Percentiles rank a stretch among this genome's conserved stretches.
Evolutionary conservation across 2,888 invertebrate genomes (phyloP).

Genomic region (Pollenia angustigena): DNA sequence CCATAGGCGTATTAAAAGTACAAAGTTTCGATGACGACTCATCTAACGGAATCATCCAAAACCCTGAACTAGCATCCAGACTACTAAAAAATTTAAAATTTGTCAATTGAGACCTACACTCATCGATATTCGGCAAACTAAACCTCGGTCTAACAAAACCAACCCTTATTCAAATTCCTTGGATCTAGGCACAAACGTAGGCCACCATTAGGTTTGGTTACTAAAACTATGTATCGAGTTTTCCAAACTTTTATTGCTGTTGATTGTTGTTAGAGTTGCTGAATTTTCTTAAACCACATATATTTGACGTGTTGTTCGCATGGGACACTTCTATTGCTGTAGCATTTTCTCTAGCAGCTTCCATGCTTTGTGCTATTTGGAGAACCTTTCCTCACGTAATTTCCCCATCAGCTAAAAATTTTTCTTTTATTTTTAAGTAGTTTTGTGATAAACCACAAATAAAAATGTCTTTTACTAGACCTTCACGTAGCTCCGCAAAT

Average conservation of each 20-base stretch:
- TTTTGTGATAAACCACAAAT: too few relatives aligned
- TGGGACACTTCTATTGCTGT: too few relatives aligned
- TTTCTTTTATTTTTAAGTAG: too few relatives aligned
- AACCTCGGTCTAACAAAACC: background rate
- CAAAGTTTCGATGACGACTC: conserved; percentile 1
- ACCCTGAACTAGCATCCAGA: background rate
- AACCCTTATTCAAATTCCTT: conserved; percentile 22
- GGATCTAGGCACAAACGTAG: background rate
- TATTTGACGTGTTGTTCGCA: background rate
- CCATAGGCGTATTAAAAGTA: conserved; percentile 9
- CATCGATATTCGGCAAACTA: conserved; percentile 12
- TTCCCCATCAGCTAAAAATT: too few relatives aligned
- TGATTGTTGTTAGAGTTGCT: background rate
- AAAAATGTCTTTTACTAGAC: too few relatives aligned
- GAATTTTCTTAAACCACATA: too few relatives aligned
- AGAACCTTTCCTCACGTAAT: too few relatives aligned
- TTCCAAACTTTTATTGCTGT: background rate
- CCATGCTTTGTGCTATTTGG: too few relatives aligned
- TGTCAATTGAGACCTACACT: background rate
- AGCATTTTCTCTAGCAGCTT: too few relatives aligned
- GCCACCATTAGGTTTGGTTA: background rate
- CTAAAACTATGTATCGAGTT: conserved; percentile 20
- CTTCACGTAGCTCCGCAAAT: too few relatives aligned
- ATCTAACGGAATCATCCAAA: too few relatives aligned
- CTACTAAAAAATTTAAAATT: conserved; percentile 15